Conservation (phyloP, 2,113 vertebrate genomes). For the Oryctolagus cuniculus region mOryCun1.1 NC_091432.1:108457001-108457500, state of each 20-base stretch:
- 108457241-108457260: not conserved
- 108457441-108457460: too few species aligned
- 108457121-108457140: not conserved
- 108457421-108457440: too few species aligned
- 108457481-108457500: too few species aligned
- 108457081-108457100: not conserved
- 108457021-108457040: not conserved
- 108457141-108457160: not conserved
- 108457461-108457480: too few species aligned
- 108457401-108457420: too few species aligned
- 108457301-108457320: too few species aligned
- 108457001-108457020: not conserved
- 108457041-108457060: not conserved
- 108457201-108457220: not conserved
- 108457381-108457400: too few species aligned
- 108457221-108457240: not conserved
- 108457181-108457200: accelerated
- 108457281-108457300: not conserved
- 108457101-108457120: not conserved
- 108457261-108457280: not conserved
- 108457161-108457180: not conserved
- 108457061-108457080: not conserved
- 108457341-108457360: too few species aligned
- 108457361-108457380: too few species aligned
- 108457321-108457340: too few species aligned